phyloP scores from a whole-genome alignment of 2,113 vertebrate species.

The Taurulus bubalis region DNA sequence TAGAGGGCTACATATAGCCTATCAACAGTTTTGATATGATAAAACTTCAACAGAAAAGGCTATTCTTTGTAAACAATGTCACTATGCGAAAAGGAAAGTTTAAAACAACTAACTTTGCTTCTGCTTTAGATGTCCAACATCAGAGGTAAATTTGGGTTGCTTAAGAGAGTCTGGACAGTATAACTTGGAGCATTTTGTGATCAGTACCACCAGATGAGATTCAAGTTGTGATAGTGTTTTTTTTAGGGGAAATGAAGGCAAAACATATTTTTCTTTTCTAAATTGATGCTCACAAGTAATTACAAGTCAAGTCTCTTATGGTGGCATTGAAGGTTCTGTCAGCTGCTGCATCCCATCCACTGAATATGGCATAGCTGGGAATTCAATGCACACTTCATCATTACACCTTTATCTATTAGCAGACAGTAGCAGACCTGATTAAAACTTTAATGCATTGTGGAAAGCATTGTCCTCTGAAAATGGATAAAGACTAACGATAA shows the following conservation, averaged over 20 bases:
- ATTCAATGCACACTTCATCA: not conserved
- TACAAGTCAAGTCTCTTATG: too few relatives aligned
- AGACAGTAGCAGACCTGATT: not conserved
- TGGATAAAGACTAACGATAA: too few relatives aligned
- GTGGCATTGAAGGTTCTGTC: too few relatives aligned
- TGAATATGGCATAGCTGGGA: too few relatives aligned
- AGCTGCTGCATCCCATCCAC: too few relatives aligned
- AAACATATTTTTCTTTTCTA: constrained; percentile 41
- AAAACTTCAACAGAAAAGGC: not conserved
- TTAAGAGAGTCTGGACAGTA: constrained; percentile 12
- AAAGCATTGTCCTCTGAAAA: too few relatives aligned
- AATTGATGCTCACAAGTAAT: not conserved
- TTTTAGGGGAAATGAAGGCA: constrained; percentile 61
- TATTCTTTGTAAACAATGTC: not conserved
- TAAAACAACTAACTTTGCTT: too few relatives aligned
- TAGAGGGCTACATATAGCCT: constrained; percentile 8
- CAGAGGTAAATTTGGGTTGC: constrained; percentile 34
- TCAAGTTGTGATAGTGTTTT: constrained; percentile 51
- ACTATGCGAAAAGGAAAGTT: not conserved
- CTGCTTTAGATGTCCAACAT: constrained; percentile 28
- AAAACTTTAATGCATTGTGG: not conserved
- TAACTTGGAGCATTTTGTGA: constrained; percentile 62
- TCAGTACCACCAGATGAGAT: constrained; percentile 61
- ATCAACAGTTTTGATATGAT: not conserved
- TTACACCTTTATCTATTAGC: not conserved